Evolutionary conservation across 2,113 vertebrate genomes (phyloP).

Genomic region (Pyrgilauda ruficollis): DNA sequence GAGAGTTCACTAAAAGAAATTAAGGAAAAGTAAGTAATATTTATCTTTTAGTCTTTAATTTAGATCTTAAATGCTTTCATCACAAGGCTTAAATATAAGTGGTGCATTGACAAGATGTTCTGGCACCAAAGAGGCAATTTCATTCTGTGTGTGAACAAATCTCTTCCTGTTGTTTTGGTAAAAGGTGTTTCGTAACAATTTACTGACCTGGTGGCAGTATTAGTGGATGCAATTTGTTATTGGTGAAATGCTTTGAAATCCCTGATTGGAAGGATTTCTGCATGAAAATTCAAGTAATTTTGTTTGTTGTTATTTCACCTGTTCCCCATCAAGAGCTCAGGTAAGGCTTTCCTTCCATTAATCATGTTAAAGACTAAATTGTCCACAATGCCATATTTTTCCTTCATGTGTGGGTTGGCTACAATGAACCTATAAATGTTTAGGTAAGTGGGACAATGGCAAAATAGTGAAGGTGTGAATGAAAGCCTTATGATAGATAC

Average conservation of each 20-base stretch:
- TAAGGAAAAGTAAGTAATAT: constrained; percentile 85
- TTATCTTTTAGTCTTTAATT: background rate
- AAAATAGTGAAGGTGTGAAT: background rate
- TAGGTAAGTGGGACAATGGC: background rate
- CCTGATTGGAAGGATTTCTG: background rate
- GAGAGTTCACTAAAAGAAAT: constrained; percentile 69
- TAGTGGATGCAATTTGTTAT: background rate
- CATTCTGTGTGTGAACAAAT: background rate
- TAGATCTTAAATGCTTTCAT: background rate
- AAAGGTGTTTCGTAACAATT: background rate
- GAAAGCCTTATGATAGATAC: background rate
- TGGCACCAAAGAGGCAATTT: background rate
- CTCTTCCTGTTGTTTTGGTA: background rate
- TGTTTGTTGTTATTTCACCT: background rate
- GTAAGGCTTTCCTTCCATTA: background rate
- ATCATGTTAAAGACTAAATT: background rate
- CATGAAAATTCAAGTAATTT: background rate
- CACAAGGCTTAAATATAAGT: background rate
- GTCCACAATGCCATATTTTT: background rate
- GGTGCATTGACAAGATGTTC: background rate
- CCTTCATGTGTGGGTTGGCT: background rate
- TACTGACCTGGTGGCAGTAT: background rate
- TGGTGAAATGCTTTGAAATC: constrained; percentile 2
- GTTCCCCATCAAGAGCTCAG: background rate
- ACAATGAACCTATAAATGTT: background rate